Percentiles rank a stretch among this genome's conserved stretches.
Conservation (phyloP, 2,888 invertebrate species). For the Epicampocera succincta region DNA sequence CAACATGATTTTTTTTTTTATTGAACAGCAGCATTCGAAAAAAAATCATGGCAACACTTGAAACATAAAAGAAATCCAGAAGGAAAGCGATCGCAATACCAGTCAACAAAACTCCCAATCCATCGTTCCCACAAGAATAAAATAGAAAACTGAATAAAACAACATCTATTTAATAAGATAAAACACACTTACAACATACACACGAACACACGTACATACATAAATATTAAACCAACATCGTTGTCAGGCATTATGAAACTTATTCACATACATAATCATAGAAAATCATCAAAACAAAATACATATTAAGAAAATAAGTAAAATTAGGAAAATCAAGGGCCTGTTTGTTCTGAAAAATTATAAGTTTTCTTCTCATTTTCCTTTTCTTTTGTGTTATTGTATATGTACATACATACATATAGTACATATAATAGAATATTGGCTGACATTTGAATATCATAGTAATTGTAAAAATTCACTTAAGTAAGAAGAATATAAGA, state of each 20-base stretch:
- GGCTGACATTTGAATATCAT: too few relatives aligned
- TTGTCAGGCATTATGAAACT: too few relatives aligned
- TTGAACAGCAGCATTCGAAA: background rate
- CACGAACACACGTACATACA: too few relatives aligned
- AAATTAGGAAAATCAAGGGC: conserved; percentile 17
- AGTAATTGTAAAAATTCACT: too few relatives aligned
- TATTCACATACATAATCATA: conserved; percentile 1
- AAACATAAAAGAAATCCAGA: background rate
- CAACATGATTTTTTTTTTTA: conserved; percentile 24
- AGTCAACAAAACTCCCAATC: conserved; percentile 25
- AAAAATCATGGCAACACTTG: conserved; percentile 15
- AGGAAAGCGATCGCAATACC: conserved; percentile 52
- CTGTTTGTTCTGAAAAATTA: background rate
- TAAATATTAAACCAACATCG: too few relatives aligned
- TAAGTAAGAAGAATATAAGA: too few relatives aligned
- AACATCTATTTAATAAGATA: conserved; percentile 8
- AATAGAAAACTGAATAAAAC: conserved; percentile 9
- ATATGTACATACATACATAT: too few relatives aligned
- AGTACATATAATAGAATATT: background rate
- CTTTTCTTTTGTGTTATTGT: too few relatives aligned
- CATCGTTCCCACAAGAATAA: conserved; percentile 18
- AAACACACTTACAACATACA: too few relatives aligned
- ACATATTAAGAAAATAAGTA: too few relatives aligned
- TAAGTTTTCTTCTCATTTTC: too few relatives aligned
- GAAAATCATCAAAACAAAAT: background rate